Evolutionary conservation across 2,888 invertebrate genomes (phyloP), one percentile per base, ranked within the genome.

Genomic region (Pandemis heparana): DNA sequence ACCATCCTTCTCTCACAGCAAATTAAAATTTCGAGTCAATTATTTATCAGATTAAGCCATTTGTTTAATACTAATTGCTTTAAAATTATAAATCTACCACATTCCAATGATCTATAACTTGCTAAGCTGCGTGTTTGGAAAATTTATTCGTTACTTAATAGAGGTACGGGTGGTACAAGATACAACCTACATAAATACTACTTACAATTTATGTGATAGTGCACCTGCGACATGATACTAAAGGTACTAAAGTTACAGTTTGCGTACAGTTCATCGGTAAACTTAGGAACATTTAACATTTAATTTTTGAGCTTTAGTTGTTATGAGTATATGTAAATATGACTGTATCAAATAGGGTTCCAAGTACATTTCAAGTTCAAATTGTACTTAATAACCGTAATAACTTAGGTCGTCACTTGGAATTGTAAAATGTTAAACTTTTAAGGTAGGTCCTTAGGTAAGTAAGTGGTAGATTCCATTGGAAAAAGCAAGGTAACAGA

Each of bases 111-210:
- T 74, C 39, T 70, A 74, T 74, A 64, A 74, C 69, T 60, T 70
- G 41, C 46, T 32, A 53, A 61, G 65, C 65, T 60, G 70, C 74
- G 74, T 74, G 74, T 65, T 74, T 64, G 74, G 69, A 60, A 60
- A 70, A 74, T 74, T 74, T 74, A 74, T 69, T 74, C 74, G 69
- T 61, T 70, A 41, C 65, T 74, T 74, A 74, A 74, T 74, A 70
- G 70, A 74, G 65, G 74, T 74, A 74, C 74, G 64, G 48, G 65
- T 63, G 46, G 67, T 61, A 65, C 74, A 74, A 65, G 46, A 62
- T 53, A 65, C 74, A 74, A 65, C 74, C 74, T 74, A 74, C 74
- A 74, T 74, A 70, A 74, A 74, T 70, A 74, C 51, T 70, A 74
- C 51, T 65, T 43, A 23, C 70, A 74, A 74, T 74, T 74, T 74